Evolutionary conservation across 53 echinoderm and acorn worm species (phyloP), one percentile per base, ranked within the genome.

Genomic region (Echinometra lucunter): DNA sequence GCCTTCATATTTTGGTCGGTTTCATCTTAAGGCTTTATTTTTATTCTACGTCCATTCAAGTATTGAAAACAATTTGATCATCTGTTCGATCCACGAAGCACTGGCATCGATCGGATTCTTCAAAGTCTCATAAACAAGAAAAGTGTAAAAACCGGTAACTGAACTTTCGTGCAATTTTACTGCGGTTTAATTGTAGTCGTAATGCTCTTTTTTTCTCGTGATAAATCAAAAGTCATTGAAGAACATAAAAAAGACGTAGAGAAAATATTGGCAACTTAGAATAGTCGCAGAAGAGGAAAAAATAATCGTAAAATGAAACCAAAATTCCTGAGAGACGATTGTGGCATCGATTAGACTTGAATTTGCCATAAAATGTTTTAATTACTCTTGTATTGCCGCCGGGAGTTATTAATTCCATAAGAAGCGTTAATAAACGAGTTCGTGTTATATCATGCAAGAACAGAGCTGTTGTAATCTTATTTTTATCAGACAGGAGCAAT

Each of bases 91-190:
- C n/a, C n/a, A n/a, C n/a, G n/a, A 53, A 69, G 40, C 78, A 12
- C 35, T 21, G 42, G 42, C 1, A n/a, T n/a, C n/a, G n/a, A n/a
- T n/a, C n/a, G n/a, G n/a, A n/a, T 78, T 18, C 6, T 42, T 40
- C 8, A 2, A 78, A 53, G 4, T 85, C 49, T 30, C 19, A 38
- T 83, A 4, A 49, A 28, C 49, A 27, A 30, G 85, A 28, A 85
- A 85, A 85, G 85, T 85, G 85, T 85, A 85, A 85, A 85, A 45
- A 27, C 85, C 85, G 45, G 85, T 85, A 85, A 85, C 85, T 85
- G 85, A 85, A 85, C 85, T 85, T 85, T 81, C 19, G 19, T 16
- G 11, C 2, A 85, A 35, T 49, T 85, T 85, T 85, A 85, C 49
- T 85, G 49, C 85, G 85, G 85, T 85, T 85, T 85, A 28, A 85